Percentiles rank a stretch among this genome's conserved stretches.
phyloP scores from a whole-genome alignment of 1,140 invertebrate genomes.

The Bemisia tabaci region DNA sequence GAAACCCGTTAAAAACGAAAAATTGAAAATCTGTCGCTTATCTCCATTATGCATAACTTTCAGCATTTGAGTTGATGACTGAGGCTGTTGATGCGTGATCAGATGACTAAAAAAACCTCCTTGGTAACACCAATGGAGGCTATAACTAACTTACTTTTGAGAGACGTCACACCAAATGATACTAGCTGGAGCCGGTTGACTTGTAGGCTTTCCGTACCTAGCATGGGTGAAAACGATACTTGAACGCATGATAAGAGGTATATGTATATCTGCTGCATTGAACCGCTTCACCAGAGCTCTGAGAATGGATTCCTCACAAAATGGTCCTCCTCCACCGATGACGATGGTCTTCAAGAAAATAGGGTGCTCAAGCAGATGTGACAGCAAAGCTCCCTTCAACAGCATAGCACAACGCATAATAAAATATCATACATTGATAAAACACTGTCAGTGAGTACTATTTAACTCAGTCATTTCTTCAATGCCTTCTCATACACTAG shows the following conservation, averaged over 20 bases:
- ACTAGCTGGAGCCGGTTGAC: slow-evolving; percentile 41
- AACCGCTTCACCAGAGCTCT: slow-evolving; percentile 28
- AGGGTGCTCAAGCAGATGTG: slow-evolving; percentile 46
- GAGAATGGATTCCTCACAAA: slow-evolving; percentile 42
- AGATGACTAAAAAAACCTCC: no score
- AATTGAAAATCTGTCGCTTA: no score
- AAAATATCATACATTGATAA: no score
- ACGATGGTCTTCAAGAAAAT: slow-evolving; percentile 63
- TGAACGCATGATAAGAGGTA: slow-evolving; percentile 11
- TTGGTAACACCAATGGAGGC: no score
- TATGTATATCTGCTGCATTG: not conserved
- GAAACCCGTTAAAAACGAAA: no score
- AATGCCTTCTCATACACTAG: no score
- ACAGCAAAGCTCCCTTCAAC: slow-evolving; percentile 45
- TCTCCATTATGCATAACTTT: no score
- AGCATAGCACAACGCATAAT: no score
- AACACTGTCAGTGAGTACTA: no score
- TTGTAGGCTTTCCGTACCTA: slow-evolving; percentile 25
- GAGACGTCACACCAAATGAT: slow-evolving; percentile 42
- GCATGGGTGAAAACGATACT: slow-evolving; percentile 15
- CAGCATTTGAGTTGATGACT: no score
- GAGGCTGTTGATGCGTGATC: no score
- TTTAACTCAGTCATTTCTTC: no score
- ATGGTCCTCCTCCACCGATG: slow-evolving; percentile 48
- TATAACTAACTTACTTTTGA: slow-evolving; percentile 28